phyloP scores from a whole-genome alignment of 2,888 invertebrate species.

The Hyppa rectilinea region DNA sequence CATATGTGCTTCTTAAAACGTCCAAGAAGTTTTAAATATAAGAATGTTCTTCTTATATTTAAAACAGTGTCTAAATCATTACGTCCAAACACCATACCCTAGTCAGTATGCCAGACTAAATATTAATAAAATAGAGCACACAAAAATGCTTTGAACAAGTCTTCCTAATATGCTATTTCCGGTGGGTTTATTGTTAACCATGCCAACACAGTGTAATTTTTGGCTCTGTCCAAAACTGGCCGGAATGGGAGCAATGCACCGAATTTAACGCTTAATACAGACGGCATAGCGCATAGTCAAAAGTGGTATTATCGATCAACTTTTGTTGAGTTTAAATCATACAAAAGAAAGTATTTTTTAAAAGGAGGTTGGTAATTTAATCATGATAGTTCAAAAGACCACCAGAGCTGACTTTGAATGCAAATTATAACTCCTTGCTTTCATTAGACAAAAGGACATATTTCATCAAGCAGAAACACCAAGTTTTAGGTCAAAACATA shows the following conservation, averaged over 20 bases:
- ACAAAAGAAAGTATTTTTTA: background rate
- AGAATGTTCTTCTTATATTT: background rate
- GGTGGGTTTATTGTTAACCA: constrained; percentile 43
- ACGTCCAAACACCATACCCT: background rate
- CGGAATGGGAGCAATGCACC: constrained; percentile 33
- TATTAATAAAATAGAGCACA: constrained; percentile 19
- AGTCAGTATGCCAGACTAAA: constrained; percentile 15
- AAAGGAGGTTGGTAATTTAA: background rate
- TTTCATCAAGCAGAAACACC: background rate
- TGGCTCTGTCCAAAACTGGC: constrained; percentile 38
- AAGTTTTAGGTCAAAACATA: constrained; percentile 19
- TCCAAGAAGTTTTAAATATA: too few species aligned
- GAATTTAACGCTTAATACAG: constrained; percentile 18
- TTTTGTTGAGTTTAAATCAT: constrained; percentile 2
- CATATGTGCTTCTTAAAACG: background rate
- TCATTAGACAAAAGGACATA: background rate
- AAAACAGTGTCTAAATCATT: background rate
- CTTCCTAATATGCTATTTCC: constrained; percentile 49
- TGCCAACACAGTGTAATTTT: constrained; percentile 36
- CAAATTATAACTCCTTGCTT: background rate
- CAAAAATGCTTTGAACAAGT: constrained; percentile 40
- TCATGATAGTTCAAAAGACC: background rate
- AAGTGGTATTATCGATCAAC: background rate
- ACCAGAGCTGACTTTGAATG: background rate
- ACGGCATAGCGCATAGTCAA: background rate